A percentile compares a stretch with the other conserved stretches of the same genome.
These are phyloP conservation scores for Hylaea fasciaria DNA, from an alignment of 2,888 invertebrate species.

Conservation along the genomic window DNA sequence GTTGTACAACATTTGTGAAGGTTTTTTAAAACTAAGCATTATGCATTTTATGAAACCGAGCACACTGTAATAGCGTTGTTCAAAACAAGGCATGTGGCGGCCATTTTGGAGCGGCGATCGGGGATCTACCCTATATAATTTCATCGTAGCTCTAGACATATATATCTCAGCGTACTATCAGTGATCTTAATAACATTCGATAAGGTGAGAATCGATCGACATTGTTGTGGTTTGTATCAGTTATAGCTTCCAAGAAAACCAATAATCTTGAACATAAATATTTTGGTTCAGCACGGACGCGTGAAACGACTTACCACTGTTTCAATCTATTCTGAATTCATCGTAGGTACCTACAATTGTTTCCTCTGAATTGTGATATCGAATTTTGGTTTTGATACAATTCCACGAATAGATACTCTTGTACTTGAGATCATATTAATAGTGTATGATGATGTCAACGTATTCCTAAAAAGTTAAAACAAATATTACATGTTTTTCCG, in stretches of 20 bases:
- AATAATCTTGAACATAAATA: slow-evolving; percentile 32
- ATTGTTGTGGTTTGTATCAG: slow-evolving; percentile 39
- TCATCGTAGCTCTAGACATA: too few relatives aligned
- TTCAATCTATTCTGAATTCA: slow-evolving; percentile 18
- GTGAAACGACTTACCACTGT: slow-evolving; percentile 19
- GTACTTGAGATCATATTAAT: neutral
- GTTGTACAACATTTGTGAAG: too few relatives aligned
- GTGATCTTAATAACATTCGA: slow-evolving; percentile 34
- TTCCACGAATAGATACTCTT: neutral
- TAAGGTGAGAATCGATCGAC: slow-evolving; percentile 31
- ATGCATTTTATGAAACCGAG: too few relatives aligned
- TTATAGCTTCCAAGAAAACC: slow-evolving; percentile 25
- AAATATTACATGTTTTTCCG: slow-evolving; percentile 26
- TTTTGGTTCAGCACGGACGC: slow-evolving; percentile 29
- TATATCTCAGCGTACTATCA: slow-evolving; percentile 27
- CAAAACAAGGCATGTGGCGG: too few relatives aligned
- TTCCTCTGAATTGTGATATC: neutral
- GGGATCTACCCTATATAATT: too few relatives aligned
- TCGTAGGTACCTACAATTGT: neutral
- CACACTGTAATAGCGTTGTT: too few relatives aligned
- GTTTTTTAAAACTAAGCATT: too few relatives aligned
- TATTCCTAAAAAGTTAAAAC: slow-evolving; percentile 11
- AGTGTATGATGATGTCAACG: slow-evolving; percentile 12
- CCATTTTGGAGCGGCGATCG: too few relatives aligned
- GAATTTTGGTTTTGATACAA: neutral